These are phyloP conservation scores for Palythoa heliodiscus DNA, from an alignment of 92 coral and sea anemone genomes.

Conservation along the genomic window DNA sequence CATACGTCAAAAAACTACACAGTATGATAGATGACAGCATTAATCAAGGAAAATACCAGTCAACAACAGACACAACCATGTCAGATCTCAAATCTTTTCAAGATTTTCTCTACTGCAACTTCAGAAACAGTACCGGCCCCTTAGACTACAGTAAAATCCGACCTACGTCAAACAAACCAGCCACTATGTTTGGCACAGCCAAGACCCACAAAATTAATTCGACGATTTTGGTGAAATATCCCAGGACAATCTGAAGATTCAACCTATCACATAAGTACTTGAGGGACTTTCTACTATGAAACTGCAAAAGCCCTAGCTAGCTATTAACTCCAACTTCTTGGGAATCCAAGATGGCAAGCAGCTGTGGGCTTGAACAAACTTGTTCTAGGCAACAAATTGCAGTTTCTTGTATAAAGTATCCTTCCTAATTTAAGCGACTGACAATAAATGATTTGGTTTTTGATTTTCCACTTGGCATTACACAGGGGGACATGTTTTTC, in stretches of 20 bases:
- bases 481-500: no score
- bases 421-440: no score
- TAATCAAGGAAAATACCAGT: slow-evolving; percentile 3
- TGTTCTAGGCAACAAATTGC: no score
- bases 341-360: no score
- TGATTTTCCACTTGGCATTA: no score
- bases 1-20: not conserved
- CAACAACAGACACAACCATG: slow-evolving; percentile 16
- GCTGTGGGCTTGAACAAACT: no score
- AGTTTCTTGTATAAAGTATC: no score
- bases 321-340: no score
- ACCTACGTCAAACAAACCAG: slow-evolving; percentile 6
- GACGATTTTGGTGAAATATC: not conserved
- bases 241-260: not conserved
- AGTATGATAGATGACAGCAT: not conserved
- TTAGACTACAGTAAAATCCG: not conserved
- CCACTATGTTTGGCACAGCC: slow-evolving; percentile 1
- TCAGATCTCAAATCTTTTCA: slow-evolving; percentile 1
- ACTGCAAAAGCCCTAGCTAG: slow-evolving; percentile 1
- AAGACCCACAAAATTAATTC: slow-evolving; percentile 6
- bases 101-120: slow-evolving; percentile 1
- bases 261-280: not conserved
- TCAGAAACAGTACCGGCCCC: not conserved
- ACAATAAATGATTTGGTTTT: no score
- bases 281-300: not conserved